Percentiles rank a stretch among this genome's conserved stretches.
Evolutionary conservation across 2,888 invertebrate species (phyloP).

Genomic region (Dione juno): DNA sequence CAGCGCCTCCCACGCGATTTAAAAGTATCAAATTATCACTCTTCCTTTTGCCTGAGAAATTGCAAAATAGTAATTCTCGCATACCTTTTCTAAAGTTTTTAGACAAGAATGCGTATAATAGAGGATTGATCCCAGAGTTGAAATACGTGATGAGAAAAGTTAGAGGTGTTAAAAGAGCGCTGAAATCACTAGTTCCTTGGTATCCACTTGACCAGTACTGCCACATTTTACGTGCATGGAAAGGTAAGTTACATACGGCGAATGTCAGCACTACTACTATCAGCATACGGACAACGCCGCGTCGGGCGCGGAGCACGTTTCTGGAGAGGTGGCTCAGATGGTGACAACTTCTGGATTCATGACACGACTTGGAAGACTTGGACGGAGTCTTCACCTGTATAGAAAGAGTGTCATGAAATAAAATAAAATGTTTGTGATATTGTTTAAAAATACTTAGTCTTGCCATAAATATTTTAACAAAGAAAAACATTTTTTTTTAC

Average conservation of each 20-base stretch:
- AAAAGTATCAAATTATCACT: slow-evolving; percentile 72
- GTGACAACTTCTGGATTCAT: slow-evolving; percentile 80
- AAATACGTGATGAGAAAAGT: slow-evolving; percentile 94
- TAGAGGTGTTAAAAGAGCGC: slow-evolving; percentile 90
- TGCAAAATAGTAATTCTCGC: slow-evolving; percentile 89
- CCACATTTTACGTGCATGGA: slow-evolving; percentile 94
- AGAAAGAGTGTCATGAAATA: slow-evolving; percentile 34
- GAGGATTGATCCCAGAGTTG: slow-evolving; percentile 95
- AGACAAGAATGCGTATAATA: slow-evolving; percentile 93
- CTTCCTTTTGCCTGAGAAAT: slow-evolving; percentile 69
- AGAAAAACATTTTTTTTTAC: too few species aligned
- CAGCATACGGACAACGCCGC: slow-evolving; percentile 94
- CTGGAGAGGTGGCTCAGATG: slow-evolving; percentile 88
- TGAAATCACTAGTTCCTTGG: slow-evolving; percentile 88
- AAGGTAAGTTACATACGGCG: slow-evolving; percentile 94
- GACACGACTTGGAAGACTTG: slow-evolving; percentile 64
- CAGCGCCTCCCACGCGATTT: slow-evolving; percentile 74
- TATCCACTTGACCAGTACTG: slow-evolving; percentile 90
- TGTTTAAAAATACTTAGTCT: too few species aligned
- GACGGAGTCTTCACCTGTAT: slow-evolving; percentile 55
- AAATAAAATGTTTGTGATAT: neutral
- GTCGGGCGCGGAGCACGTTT: slow-evolving; percentile 90
- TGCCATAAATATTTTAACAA: too few species aligned
- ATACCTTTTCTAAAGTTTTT: slow-evolving; percentile 93
- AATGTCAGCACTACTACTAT: slow-evolving; percentile 95